Evolutionary conservation across 2,888 invertebrate genomes (phyloP).

Genomic region (Lapara coniferarum): DNA sequence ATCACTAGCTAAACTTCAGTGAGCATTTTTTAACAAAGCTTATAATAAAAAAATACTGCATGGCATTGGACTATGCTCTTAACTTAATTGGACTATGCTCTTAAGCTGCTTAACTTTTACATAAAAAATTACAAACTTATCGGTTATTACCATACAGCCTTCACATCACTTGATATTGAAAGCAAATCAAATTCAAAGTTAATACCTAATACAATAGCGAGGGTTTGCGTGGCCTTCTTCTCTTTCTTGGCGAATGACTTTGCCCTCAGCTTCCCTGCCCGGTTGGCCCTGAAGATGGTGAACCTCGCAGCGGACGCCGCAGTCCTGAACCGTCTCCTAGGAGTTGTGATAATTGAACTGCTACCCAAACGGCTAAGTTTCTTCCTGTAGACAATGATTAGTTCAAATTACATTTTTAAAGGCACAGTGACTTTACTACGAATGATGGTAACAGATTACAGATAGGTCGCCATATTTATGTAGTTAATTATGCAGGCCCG

Average conservation of each 20-base stretch:
- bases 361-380: constrained; percentile 71
- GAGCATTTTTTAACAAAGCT: too few relatives aligned
- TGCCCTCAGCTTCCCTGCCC: constrained; percentile 95
- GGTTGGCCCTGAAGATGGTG: constrained; percentile 96
- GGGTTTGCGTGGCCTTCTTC: constrained; percentile 98
- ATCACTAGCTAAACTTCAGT: too few relatives aligned
- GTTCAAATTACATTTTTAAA: neutral
- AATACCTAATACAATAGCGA: constrained; percentile 99
- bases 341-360: constrained; percentile 69
- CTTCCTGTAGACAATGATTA: constrained; percentile 54
- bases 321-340: constrained; percentile 72
- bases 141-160: too few relatives aligned
- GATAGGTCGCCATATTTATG: too few relatives aligned
- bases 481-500: too few relatives aligned
- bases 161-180: neutral
- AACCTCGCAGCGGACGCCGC: constrained; percentile 89
- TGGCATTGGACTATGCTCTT: too few relatives aligned
- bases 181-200: neutral
- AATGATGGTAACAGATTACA: neutral
- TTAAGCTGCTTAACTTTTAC: too few relatives aligned
- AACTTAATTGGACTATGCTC: too few relatives aligned
- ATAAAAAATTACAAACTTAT: too few relatives aligned
- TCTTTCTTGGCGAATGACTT: constrained; percentile 97
- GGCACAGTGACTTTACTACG: neutral
- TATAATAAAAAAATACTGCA: too few relatives aligned